Evolutionary conservation across 2,113 vertebrate genomes (phyloP).

Genomic region (Rhea pennata): DNA sequence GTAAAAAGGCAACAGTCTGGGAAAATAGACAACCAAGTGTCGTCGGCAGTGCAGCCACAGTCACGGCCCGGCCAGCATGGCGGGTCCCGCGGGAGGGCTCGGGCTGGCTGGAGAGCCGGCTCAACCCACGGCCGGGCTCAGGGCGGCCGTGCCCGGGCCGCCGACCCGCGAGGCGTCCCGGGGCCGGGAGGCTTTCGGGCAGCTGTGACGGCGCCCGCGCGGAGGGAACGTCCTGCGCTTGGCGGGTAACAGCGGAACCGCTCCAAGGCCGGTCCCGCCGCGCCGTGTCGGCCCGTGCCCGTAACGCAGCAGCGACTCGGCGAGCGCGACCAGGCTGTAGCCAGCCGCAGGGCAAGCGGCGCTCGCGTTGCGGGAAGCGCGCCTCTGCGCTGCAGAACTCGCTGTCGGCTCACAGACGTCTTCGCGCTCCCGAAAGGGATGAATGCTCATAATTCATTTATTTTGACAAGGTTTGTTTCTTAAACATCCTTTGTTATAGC

Average conservation of each 20-base stretch:
- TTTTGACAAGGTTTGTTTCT: slow-evolving; percentile 57
- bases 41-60: background rate
- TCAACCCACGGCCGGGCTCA: background rate
- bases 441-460: slow-evolving; percentile 61
- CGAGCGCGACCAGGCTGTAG: slow-evolving; percentile 9
- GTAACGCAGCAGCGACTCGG: background rate
- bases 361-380: background rate
- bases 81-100: background rate
- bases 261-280: background rate
- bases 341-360: background rate
- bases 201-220: slow-evolving; percentile 1
- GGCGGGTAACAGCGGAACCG: background rate
- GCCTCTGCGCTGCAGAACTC: slow-evolving; percentile 45
- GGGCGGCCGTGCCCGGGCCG: background rate
- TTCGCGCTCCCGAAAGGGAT: slow-evolving; percentile 28
- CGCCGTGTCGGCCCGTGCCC: background rate
- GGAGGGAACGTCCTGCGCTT: background rate
- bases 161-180: background rate
- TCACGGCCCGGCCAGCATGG: background rate
- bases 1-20: background rate
- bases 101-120: background rate
- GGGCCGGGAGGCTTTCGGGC: background rate
- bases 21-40: background rate
- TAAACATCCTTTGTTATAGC: slow-evolving; percentile 58
- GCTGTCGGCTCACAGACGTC: slow-evolving; percentile 41